phyloP scores from a whole-genome alignment of 2,888 invertebrate genomes.

The Cantharis flavilabris region DNA sequence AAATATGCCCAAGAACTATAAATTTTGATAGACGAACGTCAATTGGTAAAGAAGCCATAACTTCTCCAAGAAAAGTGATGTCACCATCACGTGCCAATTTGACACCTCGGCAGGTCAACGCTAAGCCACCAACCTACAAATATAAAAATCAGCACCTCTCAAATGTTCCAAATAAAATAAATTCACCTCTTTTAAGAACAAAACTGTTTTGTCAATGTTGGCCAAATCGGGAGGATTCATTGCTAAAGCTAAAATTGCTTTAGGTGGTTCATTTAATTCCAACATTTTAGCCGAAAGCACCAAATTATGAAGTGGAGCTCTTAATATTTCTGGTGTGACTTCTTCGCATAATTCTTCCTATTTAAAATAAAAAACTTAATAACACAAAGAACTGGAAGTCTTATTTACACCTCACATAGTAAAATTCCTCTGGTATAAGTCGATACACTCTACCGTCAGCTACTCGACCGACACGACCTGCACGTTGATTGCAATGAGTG shows the following conservation, averaged over 20 bases:
- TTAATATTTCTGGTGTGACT: slow-evolving; percentile 74
- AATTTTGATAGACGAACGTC: slow-evolving; percentile 82
- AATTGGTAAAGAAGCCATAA: slow-evolving; percentile 83
- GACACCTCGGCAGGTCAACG: slow-evolving; percentile 59
- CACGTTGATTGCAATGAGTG: slow-evolving; percentile 85
- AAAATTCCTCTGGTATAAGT: slow-evolving; percentile 71
- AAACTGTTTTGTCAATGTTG: slow-evolving; percentile 80
- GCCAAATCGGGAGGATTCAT: slow-evolving; percentile 85
- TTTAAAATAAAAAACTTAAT: not conserved
- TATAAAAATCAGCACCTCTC: not conserved
- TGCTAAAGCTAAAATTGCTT: slow-evolving; percentile 78
- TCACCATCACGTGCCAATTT: slow-evolving; percentile 71
- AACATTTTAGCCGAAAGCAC: slow-evolving; percentile 82
- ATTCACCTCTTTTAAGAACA: slow-evolving; percentile 79
- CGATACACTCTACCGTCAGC: slow-evolving; percentile 85
- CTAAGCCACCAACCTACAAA: slow-evolving; percentile 77
- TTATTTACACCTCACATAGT: slow-evolving; percentile 57
- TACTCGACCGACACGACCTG: slow-evolving; percentile 89
- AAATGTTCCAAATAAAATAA: not conserved
- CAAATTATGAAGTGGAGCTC: slow-evolving; percentile 80
- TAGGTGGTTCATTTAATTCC: slow-evolving; percentile 78
- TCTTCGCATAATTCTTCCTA: slow-evolving; percentile 56
- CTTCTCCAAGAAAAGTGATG: slow-evolving; percentile 80
- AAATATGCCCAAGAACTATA: slow-evolving; percentile 84
- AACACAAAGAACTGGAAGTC: not conserved